phyloP scores from a whole-genome alignment of 1,140 invertebrate species.

The Elysia chlorotica region DNA sequence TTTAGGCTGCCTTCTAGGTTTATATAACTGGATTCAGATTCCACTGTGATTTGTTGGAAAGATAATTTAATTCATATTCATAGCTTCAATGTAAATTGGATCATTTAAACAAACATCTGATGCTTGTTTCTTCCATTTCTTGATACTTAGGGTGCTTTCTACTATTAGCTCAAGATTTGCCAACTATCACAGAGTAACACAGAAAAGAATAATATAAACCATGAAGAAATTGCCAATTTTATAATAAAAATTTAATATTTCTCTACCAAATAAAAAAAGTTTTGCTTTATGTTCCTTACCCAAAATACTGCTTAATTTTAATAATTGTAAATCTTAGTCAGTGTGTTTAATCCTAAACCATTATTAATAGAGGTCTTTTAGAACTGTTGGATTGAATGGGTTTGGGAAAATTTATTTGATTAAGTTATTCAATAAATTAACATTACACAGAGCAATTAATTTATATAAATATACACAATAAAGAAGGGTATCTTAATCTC shows the following conservation, averaged over 20 bases:
- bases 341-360: background rate
- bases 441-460: background rate
- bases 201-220: too few relatives aligned
- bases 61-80: too few relatives aligned
- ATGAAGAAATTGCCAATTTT: too few relatives aligned
- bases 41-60: too few relatives aligned
- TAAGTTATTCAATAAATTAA: background rate
- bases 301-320: too few relatives aligned
- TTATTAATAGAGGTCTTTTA: background rate
- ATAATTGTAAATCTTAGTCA: too few relatives aligned
- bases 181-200: too few relatives aligned
- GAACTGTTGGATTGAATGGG: background rate
- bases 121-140: background rate
- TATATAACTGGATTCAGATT: too few relatives aligned
- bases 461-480: background rate
- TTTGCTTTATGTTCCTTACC: too few relatives aligned
- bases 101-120: background rate
- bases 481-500: too few relatives aligned
- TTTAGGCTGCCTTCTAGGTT: background rate
- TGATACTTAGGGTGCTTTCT: background rate
- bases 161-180: background rate
- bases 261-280: too few relatives aligned
- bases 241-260: too few relatives aligned
- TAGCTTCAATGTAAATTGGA: background rate
- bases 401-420: background rate